These are phyloP conservation scores for Brienomyrus brachyistius DNA, from an alignment of 2,113 vertebrate genomes.

Conservation along the genomic window DNA sequence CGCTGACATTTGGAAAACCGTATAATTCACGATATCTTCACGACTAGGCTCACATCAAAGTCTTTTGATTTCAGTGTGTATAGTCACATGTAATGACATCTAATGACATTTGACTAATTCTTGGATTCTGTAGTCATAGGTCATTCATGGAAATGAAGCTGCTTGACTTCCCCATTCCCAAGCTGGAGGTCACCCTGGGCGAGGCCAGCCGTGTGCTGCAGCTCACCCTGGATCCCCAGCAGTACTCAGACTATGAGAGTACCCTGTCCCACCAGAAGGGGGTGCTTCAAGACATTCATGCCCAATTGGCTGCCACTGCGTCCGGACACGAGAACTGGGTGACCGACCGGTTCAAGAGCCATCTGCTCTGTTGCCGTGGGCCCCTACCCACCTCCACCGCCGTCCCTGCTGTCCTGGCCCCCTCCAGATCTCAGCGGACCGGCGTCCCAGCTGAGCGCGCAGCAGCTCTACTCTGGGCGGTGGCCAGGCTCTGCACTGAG, in stretches of 20 bases:
- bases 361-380: slow-evolving; percentile 51
- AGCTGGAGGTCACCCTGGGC: too few relatives aligned
- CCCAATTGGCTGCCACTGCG: slow-evolving; percentile 26
- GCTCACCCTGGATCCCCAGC: slow-evolving; percentile 42
- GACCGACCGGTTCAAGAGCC: slow-evolving; percentile 59
- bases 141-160: too few relatives aligned
- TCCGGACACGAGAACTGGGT: slow-evolving; percentile 62
- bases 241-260: slow-evolving; percentile 50
- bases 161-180: too few relatives aligned
- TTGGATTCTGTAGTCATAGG: too few relatives aligned
- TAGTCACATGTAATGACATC: too few relatives aligned
- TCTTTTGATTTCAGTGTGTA: too few relatives aligned
- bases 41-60: too few relatives aligned
- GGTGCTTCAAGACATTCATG: slow-evolving; percentile 46
- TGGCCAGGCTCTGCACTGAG: slow-evolving; percentile 55
- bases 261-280: slow-evolving; percentile 48
- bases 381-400: slow-evolving; percentile 61
- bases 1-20: too few relatives aligned
- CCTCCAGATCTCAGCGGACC: slow-evolving; percentile 35
- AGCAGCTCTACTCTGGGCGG: slow-evolving; percentile 60
- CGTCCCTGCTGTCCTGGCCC: slow-evolving; percentile 55
- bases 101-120: too few relatives aligned
- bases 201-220: too few relatives aligned
- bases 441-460: slow-evolving; percentile 51
- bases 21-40: too few relatives aligned